phyloP scores from a whole-genome alignment of 2,888 invertebrate species.

The Coremacera marginata region DNA sequence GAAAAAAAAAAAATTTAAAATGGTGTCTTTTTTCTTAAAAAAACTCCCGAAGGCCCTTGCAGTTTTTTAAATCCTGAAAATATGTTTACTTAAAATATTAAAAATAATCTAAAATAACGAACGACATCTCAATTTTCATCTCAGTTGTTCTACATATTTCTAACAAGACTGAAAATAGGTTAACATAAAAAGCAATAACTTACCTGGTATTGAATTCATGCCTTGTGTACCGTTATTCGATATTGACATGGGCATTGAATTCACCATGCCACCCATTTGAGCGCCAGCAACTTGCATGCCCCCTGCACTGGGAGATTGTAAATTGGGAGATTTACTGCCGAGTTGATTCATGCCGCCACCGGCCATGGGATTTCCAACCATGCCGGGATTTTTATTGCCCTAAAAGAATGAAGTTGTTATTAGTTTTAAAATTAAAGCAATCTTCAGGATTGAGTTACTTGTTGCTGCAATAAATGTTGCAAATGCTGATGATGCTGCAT shows the following conservation, averaged over 20 bases:
- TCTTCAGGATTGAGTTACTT: constrained; percentile 47
- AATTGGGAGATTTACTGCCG: constrained; percentile 85
- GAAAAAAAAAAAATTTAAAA: no score
- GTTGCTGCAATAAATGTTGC: constrained; percentile 79
- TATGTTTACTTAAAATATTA: no score
- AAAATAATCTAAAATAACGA: no score
- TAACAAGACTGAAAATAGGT: not conserved
- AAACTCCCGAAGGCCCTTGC: no score
- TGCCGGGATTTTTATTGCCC: constrained; percentile 63
- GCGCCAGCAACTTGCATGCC: constrained; percentile 75
- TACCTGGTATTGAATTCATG: constrained; percentile 81
- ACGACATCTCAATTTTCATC: no score
- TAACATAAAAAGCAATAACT: constrained; percentile 43
- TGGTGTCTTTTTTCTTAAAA: no score
- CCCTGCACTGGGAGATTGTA: constrained; percentile 88
- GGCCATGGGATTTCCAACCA: constrained; percentile 73
- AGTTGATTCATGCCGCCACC: constrained; percentile 76
- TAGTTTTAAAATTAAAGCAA: not conserved
- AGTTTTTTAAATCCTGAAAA: no score
- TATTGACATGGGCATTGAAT: constrained; percentile 80
- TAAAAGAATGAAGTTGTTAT: constrained; percentile 43
- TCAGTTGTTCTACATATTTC: not conserved
- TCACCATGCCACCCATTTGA: constrained; percentile 77
- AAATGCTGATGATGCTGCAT: constrained; percentile 73
- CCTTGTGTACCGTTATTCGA: constrained; percentile 80